Conservation (phyloP, 2,888 invertebrate genomes). For the Drosophila neotestacea region DNA sequence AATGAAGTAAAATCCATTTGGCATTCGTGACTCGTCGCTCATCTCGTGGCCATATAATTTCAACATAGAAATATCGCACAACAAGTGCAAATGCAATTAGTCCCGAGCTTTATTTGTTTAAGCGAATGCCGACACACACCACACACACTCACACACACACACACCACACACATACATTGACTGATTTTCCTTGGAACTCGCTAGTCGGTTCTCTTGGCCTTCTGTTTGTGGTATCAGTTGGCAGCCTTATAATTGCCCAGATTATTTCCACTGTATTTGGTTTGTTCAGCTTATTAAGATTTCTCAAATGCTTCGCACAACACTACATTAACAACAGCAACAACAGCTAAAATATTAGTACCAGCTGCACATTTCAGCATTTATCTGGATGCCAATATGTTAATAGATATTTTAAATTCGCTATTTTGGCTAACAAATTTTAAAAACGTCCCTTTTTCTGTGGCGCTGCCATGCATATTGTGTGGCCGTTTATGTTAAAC, state of each 20-base stretch:
- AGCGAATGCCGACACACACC: conserved; percentile 67
- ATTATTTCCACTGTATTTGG: conserved; percentile 75
- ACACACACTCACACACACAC: conserved; percentile 15
- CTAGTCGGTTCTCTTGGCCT: conserved; percentile 28
- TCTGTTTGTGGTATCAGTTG: conserved; percentile 63
- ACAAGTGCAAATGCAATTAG: conserved; percentile 81
- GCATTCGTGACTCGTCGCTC: conserved; percentile 56
- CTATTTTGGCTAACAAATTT: conserved; percentile 5
- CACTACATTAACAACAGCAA: conserved; percentile 6
- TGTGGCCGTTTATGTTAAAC: conserved; percentile 2
- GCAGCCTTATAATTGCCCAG: conserved; percentile 68
- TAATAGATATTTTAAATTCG: conserved; percentile 32
- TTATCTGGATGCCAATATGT: conserved; percentile 19
- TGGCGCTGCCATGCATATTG: conserved; percentile 38
- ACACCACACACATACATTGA: conserved; percentile 6
- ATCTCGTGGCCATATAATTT: conserved; percentile 67
- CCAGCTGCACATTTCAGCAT: neutral
- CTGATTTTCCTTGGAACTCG: conserved; percentile 47
- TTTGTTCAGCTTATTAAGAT: conserved; percentile 72
- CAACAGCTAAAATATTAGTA: conserved; percentile 7
- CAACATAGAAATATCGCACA: conserved; percentile 76
- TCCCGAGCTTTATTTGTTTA: conserved; percentile 76
- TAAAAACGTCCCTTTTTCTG: conserved; percentile 13
- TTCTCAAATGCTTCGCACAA: conserved; percentile 52
- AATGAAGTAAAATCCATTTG: conserved; percentile 29